Evolutionary conservation across 2,888 invertebrate species (phyloP).

Genomic region (Lithophane socia): DNA sequence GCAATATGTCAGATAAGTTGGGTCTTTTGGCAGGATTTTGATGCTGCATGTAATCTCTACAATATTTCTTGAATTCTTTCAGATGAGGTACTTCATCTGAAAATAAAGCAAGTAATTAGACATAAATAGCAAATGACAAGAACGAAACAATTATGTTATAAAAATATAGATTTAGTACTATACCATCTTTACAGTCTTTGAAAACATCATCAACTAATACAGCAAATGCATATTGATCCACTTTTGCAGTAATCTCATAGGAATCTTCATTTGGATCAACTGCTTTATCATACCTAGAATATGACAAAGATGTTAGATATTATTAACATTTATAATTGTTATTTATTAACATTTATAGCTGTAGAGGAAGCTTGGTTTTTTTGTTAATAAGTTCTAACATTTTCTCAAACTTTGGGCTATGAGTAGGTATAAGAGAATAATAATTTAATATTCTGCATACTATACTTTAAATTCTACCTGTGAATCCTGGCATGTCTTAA

Average conservation of each 20-base stretch:
- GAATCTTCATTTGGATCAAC: conserved; percentile 93
- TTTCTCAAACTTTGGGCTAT: neutral
- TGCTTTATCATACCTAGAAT: conserved; percentile 92
- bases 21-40: conserved; percentile 92
- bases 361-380: too few species aligned
- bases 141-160: neutral
- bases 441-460: neutral
- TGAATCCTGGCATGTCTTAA: conserved; percentile 92
- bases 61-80: conserved; percentile 92
- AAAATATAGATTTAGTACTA: conserved; percentile 30
- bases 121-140: neutral
- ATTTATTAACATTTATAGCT: neutral
- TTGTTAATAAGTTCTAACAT: neutral
- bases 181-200: conserved; percentile 90
- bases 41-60: conserved; percentile 93
- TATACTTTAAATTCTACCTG: conserved; percentile 75
- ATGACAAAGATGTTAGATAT: conserved; percentile 3
- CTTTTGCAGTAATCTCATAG: conserved; percentile 89
- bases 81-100: conserved; percentile 93
- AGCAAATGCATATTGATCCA: conserved; percentile 95
- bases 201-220: conserved; percentile 94
- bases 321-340: neutral
- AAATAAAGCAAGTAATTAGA: conserved; percentile 60
- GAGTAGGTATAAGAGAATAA: neutral
- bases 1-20: conserved; percentile 91